Base-by-base conservation (phyloP, 2,113 vertebrate genomes). In the Festucalex cinctus region DNA sequence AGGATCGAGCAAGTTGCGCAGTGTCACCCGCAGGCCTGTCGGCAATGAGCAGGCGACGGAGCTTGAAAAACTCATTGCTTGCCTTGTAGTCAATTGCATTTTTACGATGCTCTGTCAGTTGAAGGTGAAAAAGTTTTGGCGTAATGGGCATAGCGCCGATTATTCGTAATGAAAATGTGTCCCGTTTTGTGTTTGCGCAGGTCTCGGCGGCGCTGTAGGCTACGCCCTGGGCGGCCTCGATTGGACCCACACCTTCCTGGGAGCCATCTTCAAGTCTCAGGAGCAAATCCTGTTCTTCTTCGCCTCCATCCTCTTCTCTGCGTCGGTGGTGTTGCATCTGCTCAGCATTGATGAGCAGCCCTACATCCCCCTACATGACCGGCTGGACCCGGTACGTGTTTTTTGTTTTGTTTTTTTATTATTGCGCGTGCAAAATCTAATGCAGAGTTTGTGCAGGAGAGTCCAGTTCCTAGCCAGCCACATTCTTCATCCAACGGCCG, bases 261-360 rank as follows among this genome's bases (percentile, higher is more conserved):
- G 95, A 51, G 17, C 17, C 43, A 77, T 88, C 77, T 98, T 99
- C 80, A 90, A 92, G 66, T 96, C 96, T 1, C 97, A 98, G 88
- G 94, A 98, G 83, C 97, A 99, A 88, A 95, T 98, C 78, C 92
- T 99, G 44, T 98, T 99, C 88, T 90, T 98, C 90, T 98, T 98
- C 1, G 93, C 96, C 0, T 92, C 96, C 64, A 84, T 98, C 77
- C 88, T 98, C 77, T 99, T 99, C 87, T 91, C 91, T 0, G 80
- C 91, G 72, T 98, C 97, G 0, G 96, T 98, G 65, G 88, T 78
- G 62, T 91, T 98, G 58, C 97, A 98, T 73, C 94, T 99, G 53
- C 91, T 93, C 74, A 98, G 96, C 86, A 99, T 99, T 0, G 94
- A 96, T 66, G 97, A 98, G 86, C 93, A 94, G 80, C 94, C 91